Evolutionary conservation across 2,113 vertebrate species (phyloP), one percentile per base, ranked within the genome.

Genomic region (Dunckerocampus dactyliophorus): DNA sequence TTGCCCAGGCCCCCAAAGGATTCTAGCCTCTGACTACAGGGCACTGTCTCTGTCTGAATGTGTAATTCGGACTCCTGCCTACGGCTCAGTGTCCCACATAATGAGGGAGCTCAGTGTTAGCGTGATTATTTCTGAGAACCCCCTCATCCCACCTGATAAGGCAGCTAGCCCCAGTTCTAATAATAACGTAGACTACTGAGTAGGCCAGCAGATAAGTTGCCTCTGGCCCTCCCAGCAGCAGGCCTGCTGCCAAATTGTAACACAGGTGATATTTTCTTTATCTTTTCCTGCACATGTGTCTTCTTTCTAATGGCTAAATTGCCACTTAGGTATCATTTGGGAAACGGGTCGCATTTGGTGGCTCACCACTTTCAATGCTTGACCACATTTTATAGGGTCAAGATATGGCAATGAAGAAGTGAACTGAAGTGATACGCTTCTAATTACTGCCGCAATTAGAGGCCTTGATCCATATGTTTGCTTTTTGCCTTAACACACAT

Each of bases 111-210:
- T 70, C 59, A 64, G 63, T 64, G 75, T 82, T 75, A 75, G 72
- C 52, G 59, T 75, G 76, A 83, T 84, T 77, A 86, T 84, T 71
- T 71, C 63, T 48, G 62, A 69, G 69, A 84, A 67, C 74, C 54
- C 61, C 58, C 51, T 72, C 58, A 66, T 74, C 42, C 78, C 69
- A 58, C 48, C 54, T 20, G 56, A 42, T 63, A 65, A 1, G 13
- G 48, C 47, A 57, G 67, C 68, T 63, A 24, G n/a, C 71, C 61
- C 10, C 56, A 72, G 61, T 55, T 31, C 59, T 65, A 71, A 75
- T 76, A 43, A 43, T 34, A 34, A 34, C 7, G 31, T 34, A 43
- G 39, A 43, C 12, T 14, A 43, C 13, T 43, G 39, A 43, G 13
- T 43, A 43, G 67, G 60, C 6, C 64, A 76, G 55, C 12, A 10